phyloP scores from a whole-genome alignment of 1,140 invertebrate genomes.

The Lanistes nyassanus region DNA sequence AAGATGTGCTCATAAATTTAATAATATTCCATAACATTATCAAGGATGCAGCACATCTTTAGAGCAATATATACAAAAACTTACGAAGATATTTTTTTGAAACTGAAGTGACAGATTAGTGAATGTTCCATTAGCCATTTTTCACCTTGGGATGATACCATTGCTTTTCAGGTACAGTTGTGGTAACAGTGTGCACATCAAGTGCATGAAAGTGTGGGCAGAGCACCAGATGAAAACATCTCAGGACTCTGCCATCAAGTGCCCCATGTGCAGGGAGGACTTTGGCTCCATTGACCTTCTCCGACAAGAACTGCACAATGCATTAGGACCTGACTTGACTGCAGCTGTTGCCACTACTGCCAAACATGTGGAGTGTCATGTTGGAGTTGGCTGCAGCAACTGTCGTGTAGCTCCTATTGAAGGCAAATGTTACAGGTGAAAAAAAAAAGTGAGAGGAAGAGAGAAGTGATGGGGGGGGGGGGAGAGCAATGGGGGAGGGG shows the following conservation, averaged over 20 bases:
- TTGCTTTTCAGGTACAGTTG: conserved; percentile 61
- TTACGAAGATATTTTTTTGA: neutral
- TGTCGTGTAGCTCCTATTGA: conserved; percentile 61
- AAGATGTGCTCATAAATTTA: neutral
- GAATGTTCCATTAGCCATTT: neutral
- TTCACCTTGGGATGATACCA: neutral
- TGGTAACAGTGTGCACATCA: conserved; percentile 68
- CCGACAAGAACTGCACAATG: conserved; percentile 60
- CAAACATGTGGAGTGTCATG: conserved; percentile 53
- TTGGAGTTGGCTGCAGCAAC: conserved; percentile 54
- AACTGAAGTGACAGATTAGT: neutral
- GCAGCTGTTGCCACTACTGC: conserved; percentile 26
- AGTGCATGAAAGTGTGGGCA: conserved; percentile 68
- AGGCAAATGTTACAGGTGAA: conserved; percentile 67
- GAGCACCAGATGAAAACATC: conserved; percentile 63
- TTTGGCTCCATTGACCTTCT: conserved; percentile 65
- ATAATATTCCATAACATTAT: neutral
- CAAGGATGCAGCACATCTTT: neutral
- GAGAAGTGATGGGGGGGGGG: too few species aligned
- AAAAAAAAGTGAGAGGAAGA: too few species aligned
- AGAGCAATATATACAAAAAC: neutral
- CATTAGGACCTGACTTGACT: conserved; percentile 31
- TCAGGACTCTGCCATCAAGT: conserved; percentile 61
- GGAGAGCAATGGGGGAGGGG: too few species aligned
- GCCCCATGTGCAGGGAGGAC: conserved; percentile 67